phyloP scores from a whole-genome alignment of 2,797 vertebrate species.

The Sebastes aleutianus region DNA sequence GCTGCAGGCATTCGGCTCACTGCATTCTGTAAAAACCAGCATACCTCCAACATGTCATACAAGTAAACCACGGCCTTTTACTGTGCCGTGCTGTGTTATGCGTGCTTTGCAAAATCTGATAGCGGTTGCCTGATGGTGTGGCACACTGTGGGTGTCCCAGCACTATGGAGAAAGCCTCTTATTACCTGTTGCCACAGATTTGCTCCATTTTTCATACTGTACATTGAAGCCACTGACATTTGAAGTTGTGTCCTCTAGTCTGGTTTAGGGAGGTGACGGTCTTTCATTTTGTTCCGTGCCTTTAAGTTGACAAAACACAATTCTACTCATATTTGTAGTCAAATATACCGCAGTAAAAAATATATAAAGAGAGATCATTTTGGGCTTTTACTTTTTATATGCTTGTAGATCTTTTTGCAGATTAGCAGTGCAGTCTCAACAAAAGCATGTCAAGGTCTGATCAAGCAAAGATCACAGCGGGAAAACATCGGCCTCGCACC shows the following conservation, averaged over 20 bases:
- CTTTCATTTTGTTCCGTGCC: neutral
- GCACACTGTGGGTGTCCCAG: neutral
- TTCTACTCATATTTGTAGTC: neutral
- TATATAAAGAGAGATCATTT: neutral
- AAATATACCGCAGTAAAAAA: neutral
- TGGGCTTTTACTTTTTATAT: neutral
- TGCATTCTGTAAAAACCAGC: neutral
- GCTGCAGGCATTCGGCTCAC: neutral
- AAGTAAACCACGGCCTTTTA: neutral
- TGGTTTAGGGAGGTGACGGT: neutral
- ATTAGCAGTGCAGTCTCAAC: constrained; percentile 2
- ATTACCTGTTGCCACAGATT: neutral
- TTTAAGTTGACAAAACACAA: neutral
- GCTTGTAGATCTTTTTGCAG: neutral
- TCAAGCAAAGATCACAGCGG: constrained; percentile 1
- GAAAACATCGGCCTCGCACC: neutral
- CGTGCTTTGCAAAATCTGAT: neutral
- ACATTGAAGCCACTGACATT: neutral
- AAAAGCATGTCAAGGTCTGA: neutral
- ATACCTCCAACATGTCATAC: neutral
- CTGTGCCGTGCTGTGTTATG: neutral
- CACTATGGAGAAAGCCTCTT: neutral
- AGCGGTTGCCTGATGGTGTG: neutral
- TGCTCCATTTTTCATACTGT: neutral
- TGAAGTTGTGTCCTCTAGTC: neutral